Conservation (phyloP, 2,797 vertebrate genomes). For the Alosa sapidissima region DNA sequence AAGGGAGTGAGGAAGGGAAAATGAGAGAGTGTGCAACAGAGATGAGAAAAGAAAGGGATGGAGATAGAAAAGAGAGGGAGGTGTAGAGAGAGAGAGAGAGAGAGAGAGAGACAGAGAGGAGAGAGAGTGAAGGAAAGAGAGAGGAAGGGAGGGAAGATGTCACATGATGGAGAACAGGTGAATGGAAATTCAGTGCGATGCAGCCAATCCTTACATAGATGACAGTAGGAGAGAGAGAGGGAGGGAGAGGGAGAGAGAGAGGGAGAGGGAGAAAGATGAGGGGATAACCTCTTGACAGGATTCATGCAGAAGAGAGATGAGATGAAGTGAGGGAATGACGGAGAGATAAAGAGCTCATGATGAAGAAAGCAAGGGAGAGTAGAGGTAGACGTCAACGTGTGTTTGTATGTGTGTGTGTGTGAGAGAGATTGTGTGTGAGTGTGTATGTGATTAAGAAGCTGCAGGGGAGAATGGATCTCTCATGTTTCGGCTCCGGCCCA, state of each 20-base stretch:
- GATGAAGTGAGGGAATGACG: not conserved
- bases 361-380: not conserved
- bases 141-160: not conserved
- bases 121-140: not conserved
- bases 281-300: no score
- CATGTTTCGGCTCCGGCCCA: no score
- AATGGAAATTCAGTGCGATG: not conserved
- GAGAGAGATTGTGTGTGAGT: not conserved
- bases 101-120: not conserved
- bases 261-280: not conserved
- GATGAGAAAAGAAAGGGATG: not conserved
- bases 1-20: not conserved
- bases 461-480: no score
- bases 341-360: not conserved
- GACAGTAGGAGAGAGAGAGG: not conserved
- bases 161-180: not conserved
- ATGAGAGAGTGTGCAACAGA: not conserved
- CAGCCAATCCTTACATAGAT: not conserved
- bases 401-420: not conserved
- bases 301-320: not conserved
- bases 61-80: not conserved
- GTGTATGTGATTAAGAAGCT: not conserved
- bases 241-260: not conserved
- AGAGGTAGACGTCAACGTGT: not conserved
- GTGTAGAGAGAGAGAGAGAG: not conserved